These are phyloP conservation scores for Chloroceryle inda DNA, from an alignment of 2,797 vertebrate species.

Conservation along the genomic window DNA sequence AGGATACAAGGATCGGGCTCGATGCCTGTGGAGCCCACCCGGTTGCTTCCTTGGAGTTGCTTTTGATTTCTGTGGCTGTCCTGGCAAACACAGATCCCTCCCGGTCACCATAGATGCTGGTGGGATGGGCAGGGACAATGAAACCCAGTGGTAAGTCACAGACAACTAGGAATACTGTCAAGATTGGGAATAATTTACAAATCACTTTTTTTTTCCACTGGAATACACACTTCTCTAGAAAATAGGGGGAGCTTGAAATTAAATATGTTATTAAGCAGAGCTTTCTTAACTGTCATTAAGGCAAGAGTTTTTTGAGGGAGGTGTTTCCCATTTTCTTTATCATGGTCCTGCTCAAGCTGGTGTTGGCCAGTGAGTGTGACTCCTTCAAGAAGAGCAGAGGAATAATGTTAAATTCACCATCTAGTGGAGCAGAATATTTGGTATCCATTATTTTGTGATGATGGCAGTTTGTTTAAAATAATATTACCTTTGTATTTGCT, in stretches of 20 bases:
- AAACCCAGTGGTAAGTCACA: not conserved
- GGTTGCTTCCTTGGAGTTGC: not conserved
- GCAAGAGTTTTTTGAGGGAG: not conserved
- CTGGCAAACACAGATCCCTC: not conserved
- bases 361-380: not conserved
- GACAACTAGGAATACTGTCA: not conserved
- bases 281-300: not conserved
- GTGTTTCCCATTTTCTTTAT: not conserved
- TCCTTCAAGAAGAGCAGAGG: not conserved
- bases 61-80: not conserved
- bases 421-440: not conserved
- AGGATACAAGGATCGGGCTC: not conserved
- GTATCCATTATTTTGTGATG: not conserved
- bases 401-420: not conserved
- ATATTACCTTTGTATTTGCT: constrained; percentile 15
- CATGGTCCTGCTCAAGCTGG: not conserved
- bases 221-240: not conserved
- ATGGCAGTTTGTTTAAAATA: constrained; percentile 13
- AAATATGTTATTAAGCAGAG: not conserved
- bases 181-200: constrained; percentile 13
- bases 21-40: not conserved
- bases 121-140: not conserved
- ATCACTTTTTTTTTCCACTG: not conserved
- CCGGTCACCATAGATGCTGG: not conserved
- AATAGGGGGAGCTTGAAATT: not conserved